Conservation (phyloP, 2,888 invertebrate genomes). For the Drosophila niveifrons region DNA sequence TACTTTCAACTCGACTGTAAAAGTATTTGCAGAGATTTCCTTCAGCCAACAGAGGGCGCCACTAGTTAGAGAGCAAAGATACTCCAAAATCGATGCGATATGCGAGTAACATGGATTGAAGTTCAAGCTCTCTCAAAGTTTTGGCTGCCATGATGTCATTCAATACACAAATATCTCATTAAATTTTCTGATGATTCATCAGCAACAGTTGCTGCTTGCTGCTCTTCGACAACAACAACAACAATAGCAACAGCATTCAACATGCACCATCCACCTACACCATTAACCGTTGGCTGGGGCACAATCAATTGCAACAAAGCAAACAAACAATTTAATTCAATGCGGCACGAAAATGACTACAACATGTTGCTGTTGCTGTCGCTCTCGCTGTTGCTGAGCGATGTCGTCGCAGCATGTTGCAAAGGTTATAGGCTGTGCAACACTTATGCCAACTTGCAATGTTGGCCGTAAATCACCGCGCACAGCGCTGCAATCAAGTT, state of each 20-base stretch:
- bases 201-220: slow-evolving; percentile 30
- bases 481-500: slow-evolving; percentile 62
- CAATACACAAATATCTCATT: slow-evolving; percentile 66
- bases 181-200: slow-evolving; percentile 76
- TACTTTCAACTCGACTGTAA: slow-evolving; percentile 12
- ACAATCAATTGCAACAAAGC: slow-evolving; percentile 82
- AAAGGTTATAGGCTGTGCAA: slow-evolving; percentile 83
- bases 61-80: slow-evolving; percentile 1
- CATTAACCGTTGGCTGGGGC: slow-evolving; percentile 74
- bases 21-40: slow-evolving; percentile 8
- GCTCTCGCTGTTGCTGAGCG: slow-evolving; percentile 40
- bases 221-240: slow-evolving; percentile 25
- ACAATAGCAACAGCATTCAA: slow-evolving; percentile 35
- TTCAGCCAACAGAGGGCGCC: slow-evolving; percentile 20
- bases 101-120: not conserved
- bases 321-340: slow-evolving; percentile 85
- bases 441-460: slow-evolving; percentile 83
- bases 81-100: not conserved
- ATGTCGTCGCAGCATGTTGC: slow-evolving; percentile 69
- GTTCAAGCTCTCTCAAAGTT: slow-evolving; percentile 14
- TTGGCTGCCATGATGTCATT: slow-evolving; percentile 67
- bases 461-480: slow-evolving; percentile 82
- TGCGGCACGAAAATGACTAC: slow-evolving; percentile 74
- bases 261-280: slow-evolving; percentile 68
- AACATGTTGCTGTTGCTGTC: slow-evolving; percentile 67